Base-by-base conservation (phyloP, 2,113 vertebrate genomes). In the Sylvilagus bachmani region DNA sequence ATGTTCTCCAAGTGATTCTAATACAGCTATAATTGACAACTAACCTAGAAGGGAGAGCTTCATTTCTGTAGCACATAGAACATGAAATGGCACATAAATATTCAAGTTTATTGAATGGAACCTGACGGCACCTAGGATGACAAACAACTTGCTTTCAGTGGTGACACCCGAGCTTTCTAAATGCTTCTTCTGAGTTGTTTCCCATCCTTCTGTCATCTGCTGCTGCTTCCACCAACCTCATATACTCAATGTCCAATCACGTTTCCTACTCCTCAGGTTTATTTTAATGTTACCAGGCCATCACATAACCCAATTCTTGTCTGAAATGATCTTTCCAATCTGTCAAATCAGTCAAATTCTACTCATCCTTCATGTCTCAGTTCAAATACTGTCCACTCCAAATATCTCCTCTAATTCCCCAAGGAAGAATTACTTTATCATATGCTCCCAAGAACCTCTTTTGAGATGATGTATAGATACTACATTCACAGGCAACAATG, bases 341-440 rank as follows among this genome's bases (percentile, higher is more conserved):
- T 21, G 24, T 78, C 70, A 58, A 64, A 14, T 55, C 70, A 58
- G 53, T 9, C 6, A 25, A 82, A 90, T 27, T 64, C 58, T 16
- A 55, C 29, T 38, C 38, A 36, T 64, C 4, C 29, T 86, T 71
- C 27, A 36, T 58, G 27, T 66, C 38, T 94, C 27, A 5, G 17
- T 58, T 82, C 29, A 91, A 61, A 61, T 73, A 19, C 29, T 69
- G 67, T 11, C 61, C 36, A 58, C 51, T 8, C 13, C 11, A 5
- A 87, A 24, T 36, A 29, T 24, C 14, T 77, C 16, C 24, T 11
- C 31, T 38, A 44, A 4, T 33, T 67, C 11, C 22, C 6, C 53
- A 77, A 74, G 17, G 61, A 6, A 90, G 17, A 81, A 64, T 31
- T 85, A 73, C 25, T 75, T 90, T 81, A n/a, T 93, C 75, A 53